phyloP scores from a whole-genome alignment of 2,113 vertebrate genomes.

The Acrocephalus arundinaceus region DNA sequence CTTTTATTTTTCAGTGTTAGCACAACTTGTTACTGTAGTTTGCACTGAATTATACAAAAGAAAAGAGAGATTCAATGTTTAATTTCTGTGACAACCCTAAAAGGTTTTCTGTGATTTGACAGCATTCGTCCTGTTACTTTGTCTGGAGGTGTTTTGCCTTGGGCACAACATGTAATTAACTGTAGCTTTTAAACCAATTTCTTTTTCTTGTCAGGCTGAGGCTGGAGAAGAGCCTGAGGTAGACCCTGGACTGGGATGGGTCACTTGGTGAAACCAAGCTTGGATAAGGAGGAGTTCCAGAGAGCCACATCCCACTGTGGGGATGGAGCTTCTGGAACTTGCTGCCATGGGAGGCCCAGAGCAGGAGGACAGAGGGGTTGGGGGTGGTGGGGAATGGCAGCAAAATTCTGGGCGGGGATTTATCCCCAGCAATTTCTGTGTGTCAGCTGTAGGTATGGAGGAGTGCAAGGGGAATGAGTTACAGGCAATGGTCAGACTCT shows the following conservation, averaged over 20 bases:
- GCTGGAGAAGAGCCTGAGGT: background rate
- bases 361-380: background rate
- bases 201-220: background rate
- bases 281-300: background rate
- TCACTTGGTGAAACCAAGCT: background rate
- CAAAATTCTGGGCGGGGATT: background rate
- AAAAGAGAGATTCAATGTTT: background rate
- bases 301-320: fast-evolving
- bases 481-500: background rate
- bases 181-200: background rate
- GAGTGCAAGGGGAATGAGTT: background rate
- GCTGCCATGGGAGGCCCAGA: background rate
- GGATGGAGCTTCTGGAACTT: background rate
- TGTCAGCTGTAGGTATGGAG: background rate
- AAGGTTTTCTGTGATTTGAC: background rate
- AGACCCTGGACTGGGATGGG: background rate
- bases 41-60: background rate
- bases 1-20: background rate
- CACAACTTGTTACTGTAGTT: background rate
- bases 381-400: background rate
- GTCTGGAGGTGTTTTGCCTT: background rate
- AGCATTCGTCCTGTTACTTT: background rate
- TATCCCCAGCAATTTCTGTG: fast-evolving
- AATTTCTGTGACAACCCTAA: background rate
- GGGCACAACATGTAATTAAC: background rate